These are phyloP conservation scores for Aphelenchoides avenae DNA, from an alignment of 1,140 invertebrate species.

Conservation along the genomic window DNA sequence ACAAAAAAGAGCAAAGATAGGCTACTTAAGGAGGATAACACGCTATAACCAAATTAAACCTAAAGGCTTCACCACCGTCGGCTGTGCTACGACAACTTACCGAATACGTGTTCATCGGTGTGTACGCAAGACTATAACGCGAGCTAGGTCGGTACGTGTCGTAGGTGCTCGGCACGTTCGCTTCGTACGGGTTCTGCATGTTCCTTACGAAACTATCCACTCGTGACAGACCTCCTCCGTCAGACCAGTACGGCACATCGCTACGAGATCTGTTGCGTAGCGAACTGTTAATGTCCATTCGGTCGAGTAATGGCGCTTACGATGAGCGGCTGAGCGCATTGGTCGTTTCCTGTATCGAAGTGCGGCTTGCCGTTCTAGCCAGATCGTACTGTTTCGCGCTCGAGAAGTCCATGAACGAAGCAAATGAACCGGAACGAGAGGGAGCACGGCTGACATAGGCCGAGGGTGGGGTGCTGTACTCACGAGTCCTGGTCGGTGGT, in stretches of 20 bases:
- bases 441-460: slow-evolving; percentile 49
- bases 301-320: slow-evolving; percentile 46
- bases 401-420: slow-evolving; percentile 56
- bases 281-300: slow-evolving; percentile 38
- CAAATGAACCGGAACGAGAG: slow-evolving; percentile 48
- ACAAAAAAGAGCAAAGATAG: too few relatives aligned
- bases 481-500: slow-evolving; percentile 51
- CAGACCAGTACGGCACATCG: slow-evolving; percentile 52
- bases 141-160: slow-evolving; percentile 52
- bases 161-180: slow-evolving; percentile 51
- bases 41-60: slow-evolving; percentile 3
- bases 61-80: slow-evolving; percentile 8
- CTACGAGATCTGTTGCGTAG: slow-evolving; percentile 52
- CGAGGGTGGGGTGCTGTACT: slow-evolving; percentile 54
- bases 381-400: slow-evolving; percentile 55
- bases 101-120: slow-evolving; percentile 49
- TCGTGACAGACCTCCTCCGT: slow-evolving; percentile 52
- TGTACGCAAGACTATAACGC: slow-evolving; percentile 23
- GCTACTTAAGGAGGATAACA: neutral
- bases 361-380: slow-evolving; percentile 40
- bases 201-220: slow-evolving; percentile 57
- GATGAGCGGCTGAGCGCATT: slow-evolving; percentile 50
- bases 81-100: slow-evolving; percentile 33
- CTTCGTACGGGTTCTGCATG: slow-evolving; percentile 51
- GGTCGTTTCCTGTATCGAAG: slow-evolving; percentile 50